Evolutionary conservation across 2,113 vertebrate genomes (phyloP).

Genomic region (Limanda limanda): DNA sequence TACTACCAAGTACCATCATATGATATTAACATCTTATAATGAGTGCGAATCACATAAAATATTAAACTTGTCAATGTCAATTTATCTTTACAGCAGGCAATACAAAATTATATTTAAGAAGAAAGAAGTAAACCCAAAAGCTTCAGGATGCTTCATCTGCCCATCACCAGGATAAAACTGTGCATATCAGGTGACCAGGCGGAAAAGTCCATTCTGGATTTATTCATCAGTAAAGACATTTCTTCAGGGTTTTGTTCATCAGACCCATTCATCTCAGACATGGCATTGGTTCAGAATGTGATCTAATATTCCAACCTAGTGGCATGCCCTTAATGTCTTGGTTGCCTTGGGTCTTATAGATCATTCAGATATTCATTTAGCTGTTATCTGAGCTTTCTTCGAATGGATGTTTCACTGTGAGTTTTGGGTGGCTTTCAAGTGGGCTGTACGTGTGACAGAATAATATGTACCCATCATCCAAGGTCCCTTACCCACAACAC

Average conservation of each 20-base stretch:
- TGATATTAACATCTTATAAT: too few species aligned
- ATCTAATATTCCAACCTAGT: slow-evolving; percentile 17
- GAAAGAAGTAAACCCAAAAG: too few species aligned
- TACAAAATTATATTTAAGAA: too few species aligned
- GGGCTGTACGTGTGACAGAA: neutral
- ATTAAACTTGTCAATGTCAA: too few species aligned
- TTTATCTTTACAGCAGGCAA: too few species aligned
- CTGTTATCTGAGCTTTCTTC: neutral
- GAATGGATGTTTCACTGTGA: neutral
- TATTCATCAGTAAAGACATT: neutral
- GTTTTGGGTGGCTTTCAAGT: neutral
- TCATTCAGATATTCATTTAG: neutral
- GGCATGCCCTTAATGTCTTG: neutral
- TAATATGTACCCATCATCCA: slow-evolving; percentile 33
- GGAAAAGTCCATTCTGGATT: neutral
- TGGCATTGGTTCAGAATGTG: neutral
- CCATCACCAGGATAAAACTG: too few species aligned
- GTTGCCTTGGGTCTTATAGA: neutral
- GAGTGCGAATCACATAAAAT: too few species aligned
- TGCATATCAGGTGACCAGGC: too few species aligned
- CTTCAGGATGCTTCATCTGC: too few species aligned
- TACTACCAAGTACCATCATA: too few species aligned
- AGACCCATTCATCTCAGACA: neutral
- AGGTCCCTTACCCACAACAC: slow-evolving; percentile 31
- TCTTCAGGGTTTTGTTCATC: neutral